Percentiles rank a stretch among this genome's conserved stretches.
phyloP scores from a whole-genome alignment of 2,888 invertebrate species.

The Drosophila stalkeri region DNA sequence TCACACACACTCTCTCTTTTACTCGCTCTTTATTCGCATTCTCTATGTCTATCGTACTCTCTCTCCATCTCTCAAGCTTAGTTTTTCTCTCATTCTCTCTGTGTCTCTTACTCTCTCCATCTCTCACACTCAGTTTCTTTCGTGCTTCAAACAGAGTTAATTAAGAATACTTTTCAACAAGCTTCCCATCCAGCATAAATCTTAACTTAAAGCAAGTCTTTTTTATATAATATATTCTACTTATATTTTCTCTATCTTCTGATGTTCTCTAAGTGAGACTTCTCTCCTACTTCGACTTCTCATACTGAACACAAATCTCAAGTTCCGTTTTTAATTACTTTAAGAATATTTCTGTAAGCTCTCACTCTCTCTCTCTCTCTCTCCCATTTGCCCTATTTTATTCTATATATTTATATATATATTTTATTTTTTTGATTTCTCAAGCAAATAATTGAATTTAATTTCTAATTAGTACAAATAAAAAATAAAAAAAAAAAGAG shows the following conservation, averaged over 20 bases:
- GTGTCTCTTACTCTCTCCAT: neutral
- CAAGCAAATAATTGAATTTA: constrained; percentile 80
- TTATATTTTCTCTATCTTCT: neutral
- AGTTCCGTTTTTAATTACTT: constrained; percentile 2
- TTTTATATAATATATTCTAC: neutral
- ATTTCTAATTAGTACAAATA: constrained; percentile 71
- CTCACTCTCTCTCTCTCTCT: neutral
- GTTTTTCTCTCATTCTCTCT: neutral
- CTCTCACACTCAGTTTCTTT: neutral
- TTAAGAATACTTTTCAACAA: neutral
- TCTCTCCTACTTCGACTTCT: neutral
- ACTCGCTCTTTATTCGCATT: too few species aligned
- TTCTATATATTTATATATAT: neutral
- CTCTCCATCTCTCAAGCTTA: neutral
- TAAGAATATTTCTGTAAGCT: neutral
- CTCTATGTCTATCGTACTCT: neutral
- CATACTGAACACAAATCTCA: neutral
- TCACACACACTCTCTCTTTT: neutral
- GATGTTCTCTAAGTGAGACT: neutral
- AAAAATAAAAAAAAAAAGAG: constrained; percentile 27
- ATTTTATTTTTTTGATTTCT: constrained; percentile 65
- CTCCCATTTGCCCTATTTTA: constrained; percentile 21
- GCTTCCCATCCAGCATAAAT: neutral
- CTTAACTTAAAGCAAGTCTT: neutral
- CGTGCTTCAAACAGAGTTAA: too few species aligned